These are phyloP conservation scores for Drepana arcuata DNA, from an alignment of 1,140 invertebrate species.

Conservation along the genomic window DNA sequence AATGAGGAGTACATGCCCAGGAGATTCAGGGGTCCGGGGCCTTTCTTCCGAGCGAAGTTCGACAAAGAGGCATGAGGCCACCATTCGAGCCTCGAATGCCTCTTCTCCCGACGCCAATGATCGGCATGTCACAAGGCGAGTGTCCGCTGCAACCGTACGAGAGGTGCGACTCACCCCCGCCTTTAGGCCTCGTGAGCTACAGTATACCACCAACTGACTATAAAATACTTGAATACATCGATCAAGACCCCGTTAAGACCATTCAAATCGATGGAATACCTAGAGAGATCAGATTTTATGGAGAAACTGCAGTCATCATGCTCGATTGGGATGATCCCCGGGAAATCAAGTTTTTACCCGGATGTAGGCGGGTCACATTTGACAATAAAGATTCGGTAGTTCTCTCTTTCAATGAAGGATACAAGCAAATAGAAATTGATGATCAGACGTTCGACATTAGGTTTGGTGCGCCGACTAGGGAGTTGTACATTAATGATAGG, in stretches of 20 bases:
- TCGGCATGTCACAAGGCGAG: constrained; percentile 51
- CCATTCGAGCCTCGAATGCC: constrained; percentile 38
- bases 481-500: constrained; percentile 89
- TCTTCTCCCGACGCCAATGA: constrained; percentile 37
- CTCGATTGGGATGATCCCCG: constrained; percentile 87
- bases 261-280: constrained; percentile 88
- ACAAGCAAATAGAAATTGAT: constrained; percentile 80
- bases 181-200: constrained; percentile 41
- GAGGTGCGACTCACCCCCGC: constrained; percentile 38
- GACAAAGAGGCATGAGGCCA: constrained; percentile 27
- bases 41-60: constrained; percentile 48
- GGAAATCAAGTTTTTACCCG: constrained; percentile 87
- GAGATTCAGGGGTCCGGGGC: constrained; percentile 41
- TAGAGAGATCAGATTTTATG: constrained; percentile 90
- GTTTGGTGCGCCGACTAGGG: constrained; percentile 92
- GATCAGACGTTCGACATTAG: constrained; percentile 83
- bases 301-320: constrained; percentile 87
- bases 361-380: constrained; percentile 76
- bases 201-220: constrained; percentile 73
- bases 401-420: constrained; percentile 81
- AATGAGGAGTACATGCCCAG: constrained; percentile 37
- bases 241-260: constrained; percentile 79
- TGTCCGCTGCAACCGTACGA: constrained; percentile 49
- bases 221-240: constrained; percentile 74
- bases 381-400: constrained; percentile 80